Percentiles rank a stretch among this genome's conserved stretches.
These are phyloP conservation scores for Pterobdella sp. DNA, from an alignment of 2,888 invertebrate genomes.

Conservation along the genomic window DNA sequence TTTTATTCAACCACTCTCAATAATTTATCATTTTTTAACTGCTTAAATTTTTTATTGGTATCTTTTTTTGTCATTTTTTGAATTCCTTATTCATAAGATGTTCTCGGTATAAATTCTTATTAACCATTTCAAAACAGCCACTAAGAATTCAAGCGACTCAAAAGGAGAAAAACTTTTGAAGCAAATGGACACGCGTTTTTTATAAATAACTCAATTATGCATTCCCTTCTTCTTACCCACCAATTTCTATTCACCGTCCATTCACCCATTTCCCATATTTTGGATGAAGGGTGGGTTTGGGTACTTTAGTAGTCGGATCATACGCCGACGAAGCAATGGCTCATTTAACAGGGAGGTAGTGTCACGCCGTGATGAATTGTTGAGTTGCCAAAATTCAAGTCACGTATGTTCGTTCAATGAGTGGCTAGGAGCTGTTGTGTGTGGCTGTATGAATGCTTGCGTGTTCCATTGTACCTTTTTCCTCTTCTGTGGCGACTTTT, in stretches of 20 bases:
- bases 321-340: conserved; percentile 18
- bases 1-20: no score
- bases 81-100: not conserved
- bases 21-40: no score
- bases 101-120: not conserved
- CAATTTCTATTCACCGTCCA: not conserved
- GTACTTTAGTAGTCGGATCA: conserved; percentile 12
- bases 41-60: no score
- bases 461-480: not conserved
- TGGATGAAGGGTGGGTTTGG: conserved; percentile 3
- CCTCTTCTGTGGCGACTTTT: no score
- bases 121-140: not conserved
- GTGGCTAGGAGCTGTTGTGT: not conserved
- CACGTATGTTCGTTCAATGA: conserved; percentile 9
- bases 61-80: not conserved
- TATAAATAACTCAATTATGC: not conserved
- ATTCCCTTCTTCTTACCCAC: not conserved
- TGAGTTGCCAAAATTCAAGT: not conserved
- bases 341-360: conserved; percentile 27
- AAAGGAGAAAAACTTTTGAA: not conserved
- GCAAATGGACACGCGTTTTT: not conserved
- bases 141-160: not conserved
- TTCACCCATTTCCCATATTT: not conserved
- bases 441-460: not conserved
- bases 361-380: conserved; percentile 29